Percentiles rank a stretch among this genome's conserved stretches.
Evolutionary conservation across 92 coral and sea anemone species (phyloP).

Genomic region (Zoanthus solanderi): DNA sequence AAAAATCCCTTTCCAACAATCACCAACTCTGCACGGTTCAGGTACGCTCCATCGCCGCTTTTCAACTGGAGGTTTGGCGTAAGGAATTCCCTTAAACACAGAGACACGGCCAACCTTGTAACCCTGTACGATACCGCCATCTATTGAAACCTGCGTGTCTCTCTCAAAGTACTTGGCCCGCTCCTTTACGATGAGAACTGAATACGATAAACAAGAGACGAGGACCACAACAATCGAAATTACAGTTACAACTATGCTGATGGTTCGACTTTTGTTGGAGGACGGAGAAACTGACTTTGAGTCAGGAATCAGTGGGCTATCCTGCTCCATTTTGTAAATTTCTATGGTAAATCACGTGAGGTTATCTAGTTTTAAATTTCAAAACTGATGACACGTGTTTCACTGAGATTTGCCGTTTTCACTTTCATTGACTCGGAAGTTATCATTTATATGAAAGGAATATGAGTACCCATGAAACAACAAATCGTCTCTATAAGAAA

Average conservation of each 20-base stretch:
- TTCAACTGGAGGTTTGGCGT: conserved; percentile 56
- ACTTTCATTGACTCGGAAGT: too few relatives aligned
- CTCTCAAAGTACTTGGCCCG: neutral
- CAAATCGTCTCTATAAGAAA: too few relatives aligned
- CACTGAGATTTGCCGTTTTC: too few relatives aligned
- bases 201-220: neutral
- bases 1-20: conserved; percentile 77
- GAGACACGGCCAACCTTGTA: conserved; percentile 44
- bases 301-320: neutral
- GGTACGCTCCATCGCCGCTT: conserved; percentile 71
- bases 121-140: conserved; percentile 66
- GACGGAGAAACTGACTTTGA: neutral
- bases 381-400: too few relatives aligned
- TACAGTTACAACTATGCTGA: neutral
- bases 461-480: too few relatives aligned
- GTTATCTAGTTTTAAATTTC: too few relatives aligned
- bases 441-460: too few relatives aligned
- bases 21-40: conserved; percentile 52
- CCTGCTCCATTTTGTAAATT: neutral
- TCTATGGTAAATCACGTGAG: too few relatives aligned
- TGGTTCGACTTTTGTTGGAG: neutral
- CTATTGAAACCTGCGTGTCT: conserved; percentile 30
- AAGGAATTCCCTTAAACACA: conserved; percentile 80
- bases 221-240: neutral
- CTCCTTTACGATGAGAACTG: neutral